A percentile compares a stretch with the other conserved stretches of the same genome.
These are phyloP conservation scores for Spodoptera litura DNA, from an alignment of 1,140 invertebrate genomes.

Conservation along the genomic window DNA sequence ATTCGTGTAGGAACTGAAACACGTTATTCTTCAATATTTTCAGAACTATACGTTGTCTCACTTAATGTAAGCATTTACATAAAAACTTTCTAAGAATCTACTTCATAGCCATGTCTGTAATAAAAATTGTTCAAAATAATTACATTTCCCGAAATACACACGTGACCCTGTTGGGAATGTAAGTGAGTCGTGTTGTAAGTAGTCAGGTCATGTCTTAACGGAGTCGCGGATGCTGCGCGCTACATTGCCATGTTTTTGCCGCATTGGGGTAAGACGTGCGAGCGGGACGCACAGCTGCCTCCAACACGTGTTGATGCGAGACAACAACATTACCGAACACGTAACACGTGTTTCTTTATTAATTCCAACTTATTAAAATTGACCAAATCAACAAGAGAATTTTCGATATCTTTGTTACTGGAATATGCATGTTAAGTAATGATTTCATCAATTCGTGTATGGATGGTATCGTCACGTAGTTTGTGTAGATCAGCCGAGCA, in stretches of 20 bases:
- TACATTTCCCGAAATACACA: neutral
- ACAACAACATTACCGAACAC: constrained; percentile 37
- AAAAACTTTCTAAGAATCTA: no score
- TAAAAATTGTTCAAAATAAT: neutral
- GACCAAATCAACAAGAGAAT: neutral
- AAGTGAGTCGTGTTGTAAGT: neutral
- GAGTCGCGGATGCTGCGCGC: constrained; percentile 59
- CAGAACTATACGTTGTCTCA: no score
- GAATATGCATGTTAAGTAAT: neutral
- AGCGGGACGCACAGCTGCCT: constrained; percentile 55
- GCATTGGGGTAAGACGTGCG: constrained; percentile 67
- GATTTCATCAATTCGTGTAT: neutral
- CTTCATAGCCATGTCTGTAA: neutral
- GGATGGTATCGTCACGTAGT: neutral
- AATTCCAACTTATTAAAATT: constrained; percentile 15
- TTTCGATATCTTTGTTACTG: neutral
- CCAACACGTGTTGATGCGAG: constrained; percentile 37
- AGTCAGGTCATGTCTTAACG: constrained; percentile 42
- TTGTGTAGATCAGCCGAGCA: constrained; percentile 31
- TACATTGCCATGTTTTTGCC: constrained; percentile 68
- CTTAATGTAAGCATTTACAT: no score
- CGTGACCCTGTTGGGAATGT: neutral
- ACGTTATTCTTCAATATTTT: no score
- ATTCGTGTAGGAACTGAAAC: neutral
- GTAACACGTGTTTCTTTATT: constrained; percentile 30